These are phyloP conservation scores for Perodicticus potto DNA, from an alignment of 2,797 vertebrate species.

Conservation along the genomic window DNA sequence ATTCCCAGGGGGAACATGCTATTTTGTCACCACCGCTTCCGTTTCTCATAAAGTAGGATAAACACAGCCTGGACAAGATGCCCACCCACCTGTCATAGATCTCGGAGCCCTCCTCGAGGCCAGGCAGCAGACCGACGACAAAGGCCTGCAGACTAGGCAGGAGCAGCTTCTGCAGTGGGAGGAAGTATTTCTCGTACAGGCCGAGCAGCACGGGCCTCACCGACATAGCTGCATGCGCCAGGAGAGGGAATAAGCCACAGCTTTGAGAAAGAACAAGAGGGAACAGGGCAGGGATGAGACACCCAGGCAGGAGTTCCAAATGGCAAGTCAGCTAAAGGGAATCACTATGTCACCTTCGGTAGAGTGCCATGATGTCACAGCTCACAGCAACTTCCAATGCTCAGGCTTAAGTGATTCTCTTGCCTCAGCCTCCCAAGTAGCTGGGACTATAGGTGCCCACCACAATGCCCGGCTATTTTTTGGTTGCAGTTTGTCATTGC, in stretches of 20 bases:
- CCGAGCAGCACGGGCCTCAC: conserved; percentile 95
- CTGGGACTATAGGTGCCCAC: too few relatives aligned
- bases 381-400: too few relatives aligned
- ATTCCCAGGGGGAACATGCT: neutral
- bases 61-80: neutral
- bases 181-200: conserved; percentile 97
- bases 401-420: too few relatives aligned
- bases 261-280: conserved; percentile 84
- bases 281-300: rapidly evolving
- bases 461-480: too few relatives aligned
- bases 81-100: conserved; percentile 95
- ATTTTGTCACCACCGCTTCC: neutral
- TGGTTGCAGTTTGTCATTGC: too few relatives aligned
- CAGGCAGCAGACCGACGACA: conserved; percentile 95
- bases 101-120: conserved; percentile 97
- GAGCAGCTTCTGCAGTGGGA: conserved; percentile 95
- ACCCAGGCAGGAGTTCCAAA: neutral
- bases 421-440: too few relatives aligned
- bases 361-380: too few relatives aligned
- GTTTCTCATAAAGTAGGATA: neutral
- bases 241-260: conserved; percentile 96
- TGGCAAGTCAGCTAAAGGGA: rapidly evolving
- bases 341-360: neutral
- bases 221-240: conserved; percentile 96
- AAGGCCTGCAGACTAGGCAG: conserved; percentile 98